These are phyloP conservation scores for Syritta pipiens DNA, from an alignment of 2,888 invertebrate species.

Conservation along the genomic window DNA sequence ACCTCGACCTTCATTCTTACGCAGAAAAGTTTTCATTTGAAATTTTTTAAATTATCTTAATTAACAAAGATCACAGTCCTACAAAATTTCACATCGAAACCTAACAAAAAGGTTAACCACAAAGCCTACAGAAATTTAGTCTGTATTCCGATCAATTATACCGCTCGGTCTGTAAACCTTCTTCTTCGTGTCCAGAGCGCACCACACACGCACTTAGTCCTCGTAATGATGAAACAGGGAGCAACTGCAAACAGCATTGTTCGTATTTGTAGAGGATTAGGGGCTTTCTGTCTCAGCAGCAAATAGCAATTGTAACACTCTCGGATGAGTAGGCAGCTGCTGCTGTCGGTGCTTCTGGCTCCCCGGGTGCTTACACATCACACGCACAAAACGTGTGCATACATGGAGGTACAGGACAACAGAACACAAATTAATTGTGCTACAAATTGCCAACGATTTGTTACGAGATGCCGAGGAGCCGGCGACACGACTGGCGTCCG, in stretches of 20 bases:
- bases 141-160: constrained; percentile 57
- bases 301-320: constrained; percentile 67
- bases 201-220: constrained; percentile 8
- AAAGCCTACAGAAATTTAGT: constrained; percentile 29
- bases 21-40: too few relatives aligned
- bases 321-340: constrained; percentile 54
- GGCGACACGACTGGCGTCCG: neutral
- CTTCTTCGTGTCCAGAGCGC: neutral
- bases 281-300: constrained; percentile 57
- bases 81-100: constrained; percentile 11
- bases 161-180: constrained; percentile 22
- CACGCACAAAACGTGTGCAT: constrained; percentile 39
- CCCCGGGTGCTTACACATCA: constrained; percentile 51
- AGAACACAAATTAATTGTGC: constrained; percentile 64
- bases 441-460: constrained; percentile 66
- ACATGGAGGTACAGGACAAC: constrained; percentile 26
- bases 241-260: constrained; percentile 55
- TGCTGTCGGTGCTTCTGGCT: constrained; percentile 26
- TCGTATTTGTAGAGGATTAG: constrained; percentile 62
- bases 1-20: too few relatives aligned
- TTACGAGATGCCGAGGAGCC: constrained; percentile 42
- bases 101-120: constrained; percentile 4
- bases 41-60: constrained; percentile 6
- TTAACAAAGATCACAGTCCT: constrained; percentile 12
- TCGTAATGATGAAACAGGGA: constrained; percentile 48